phyloP scores from a whole-genome alignment of 2,888 invertebrate species.

The Thereva nobilitata region DNA sequence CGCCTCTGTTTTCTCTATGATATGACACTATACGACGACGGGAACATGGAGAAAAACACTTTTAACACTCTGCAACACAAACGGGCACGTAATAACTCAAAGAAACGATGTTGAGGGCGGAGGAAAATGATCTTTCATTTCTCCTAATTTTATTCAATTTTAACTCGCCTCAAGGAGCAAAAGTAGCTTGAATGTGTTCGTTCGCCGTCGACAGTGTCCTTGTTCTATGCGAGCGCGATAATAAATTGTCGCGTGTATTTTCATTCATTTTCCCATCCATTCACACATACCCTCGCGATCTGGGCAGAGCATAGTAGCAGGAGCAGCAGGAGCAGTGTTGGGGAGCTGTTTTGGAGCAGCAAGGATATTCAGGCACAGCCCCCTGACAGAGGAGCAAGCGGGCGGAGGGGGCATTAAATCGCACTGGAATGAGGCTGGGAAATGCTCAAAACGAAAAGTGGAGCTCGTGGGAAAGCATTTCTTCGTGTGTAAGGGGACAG shows the following conservation, averaged over 20 bases:
- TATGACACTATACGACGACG: neutral
- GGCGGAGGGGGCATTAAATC: neutral
- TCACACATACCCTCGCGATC: neutral
- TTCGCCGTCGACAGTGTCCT: neutral
- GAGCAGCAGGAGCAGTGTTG: no score
- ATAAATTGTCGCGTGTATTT: conserved; percentile 18
- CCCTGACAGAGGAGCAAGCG: no score
- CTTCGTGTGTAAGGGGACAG: conserved; percentile 2
- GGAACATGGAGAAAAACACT: neutral
- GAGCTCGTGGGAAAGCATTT: neutral
- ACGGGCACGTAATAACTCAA: conserved; percentile 21
- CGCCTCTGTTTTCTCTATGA: no score
- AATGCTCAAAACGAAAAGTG: neutral
- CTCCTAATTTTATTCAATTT: conserved; percentile 34
- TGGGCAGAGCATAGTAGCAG: no score
- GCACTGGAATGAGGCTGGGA: neutral
- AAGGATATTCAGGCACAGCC: no score
- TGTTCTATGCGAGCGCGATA: neutral
- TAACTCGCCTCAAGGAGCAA: neutral
- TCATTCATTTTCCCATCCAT: conserved; percentile 11
- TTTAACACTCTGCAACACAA: neutral
- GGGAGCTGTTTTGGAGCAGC: no score
- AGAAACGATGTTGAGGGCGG: conserved; percentile 1
- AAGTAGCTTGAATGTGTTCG: neutral
- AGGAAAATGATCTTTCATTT: conserved; percentile 28